phyloP scores from a whole-genome alignment of 2,113 vertebrate species.

The Larimichthys crocea region DNA sequence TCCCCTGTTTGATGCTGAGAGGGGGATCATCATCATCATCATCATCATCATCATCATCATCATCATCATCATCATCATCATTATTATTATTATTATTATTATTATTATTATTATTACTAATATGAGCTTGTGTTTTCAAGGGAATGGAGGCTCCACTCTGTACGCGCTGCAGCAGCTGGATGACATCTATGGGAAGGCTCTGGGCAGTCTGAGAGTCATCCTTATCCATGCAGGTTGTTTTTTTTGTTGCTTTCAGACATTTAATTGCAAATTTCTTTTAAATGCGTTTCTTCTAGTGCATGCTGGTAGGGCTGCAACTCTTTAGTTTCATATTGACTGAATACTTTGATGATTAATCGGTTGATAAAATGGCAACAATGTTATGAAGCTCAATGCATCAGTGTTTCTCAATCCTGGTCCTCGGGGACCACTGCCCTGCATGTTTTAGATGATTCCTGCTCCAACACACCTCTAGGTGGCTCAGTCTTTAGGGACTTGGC shows the following conservation, averaged over 20 bases:
- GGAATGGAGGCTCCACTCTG: slow-evolving; percentile 96
- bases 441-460: too few species aligned
- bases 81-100: too few species aligned
- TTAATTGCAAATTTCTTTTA: not conserved
- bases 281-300: not conserved
- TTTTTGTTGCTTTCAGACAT: not conserved
- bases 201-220: slow-evolving; percentile 86
- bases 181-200: slow-evolving; percentile 85
- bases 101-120: not conserved
- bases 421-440: too few species aligned
- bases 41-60: not conserved
- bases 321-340: too few species aligned
- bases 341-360: not conserved
- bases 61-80: too few species aligned
- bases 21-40: too few species aligned
- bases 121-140: slow-evolving; percentile 73
- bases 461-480: too few species aligned
- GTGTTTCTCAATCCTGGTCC: too few species aligned
- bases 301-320: not conserved
- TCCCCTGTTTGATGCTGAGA: not conserved
- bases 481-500: too few species aligned
- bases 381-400: not conserved
- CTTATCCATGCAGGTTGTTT: slow-evolving; percentile 94
- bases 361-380: not conserved
- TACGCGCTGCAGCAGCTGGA: slow-evolving; percentile 85